These are phyloP conservation scores for Tetrax tetrax DNA, from an alignment of 2,113 vertebrate species.

Conservation along the genomic window DNA sequence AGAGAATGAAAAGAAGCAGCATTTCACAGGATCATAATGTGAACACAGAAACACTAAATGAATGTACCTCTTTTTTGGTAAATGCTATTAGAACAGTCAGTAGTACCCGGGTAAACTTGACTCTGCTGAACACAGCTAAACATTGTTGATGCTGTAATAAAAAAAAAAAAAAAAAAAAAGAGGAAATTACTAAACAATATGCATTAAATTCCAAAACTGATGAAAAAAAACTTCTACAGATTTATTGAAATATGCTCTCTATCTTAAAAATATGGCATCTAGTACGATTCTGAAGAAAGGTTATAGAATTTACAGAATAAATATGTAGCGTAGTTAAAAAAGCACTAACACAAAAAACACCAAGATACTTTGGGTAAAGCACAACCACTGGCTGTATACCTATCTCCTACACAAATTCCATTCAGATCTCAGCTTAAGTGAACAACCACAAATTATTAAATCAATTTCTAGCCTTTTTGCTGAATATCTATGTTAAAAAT, in stretches of 20 bases:
- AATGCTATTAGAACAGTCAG: conserved; percentile 92
- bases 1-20: not conserved
- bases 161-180: not conserved
- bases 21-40: not conserved
- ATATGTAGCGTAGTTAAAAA: not conserved
- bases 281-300: not conserved
- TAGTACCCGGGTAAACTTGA: conserved; percentile 91
- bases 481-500: conserved; percentile 37
- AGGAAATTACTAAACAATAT: not conserved
- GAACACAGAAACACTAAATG: not conserved
- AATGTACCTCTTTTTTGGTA: conserved; percentile 91
- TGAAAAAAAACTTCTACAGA: not conserved
- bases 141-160: conserved; percentile 88
- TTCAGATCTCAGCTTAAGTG: not conserved
- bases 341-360: not conserved
- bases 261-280: not conserved
- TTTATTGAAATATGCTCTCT: not conserved
- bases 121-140: conserved; percentile 92
- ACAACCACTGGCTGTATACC: not conserved
- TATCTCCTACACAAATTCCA: not conserved
- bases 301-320: not conserved
- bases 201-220: not conserved
- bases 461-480: not conserved
- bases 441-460: not conserved
- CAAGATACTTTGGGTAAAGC: not conserved